phyloP scores from a whole-genome alignment of 92 coral and sea anemone species.

The Paragorgia papillata region DNA sequence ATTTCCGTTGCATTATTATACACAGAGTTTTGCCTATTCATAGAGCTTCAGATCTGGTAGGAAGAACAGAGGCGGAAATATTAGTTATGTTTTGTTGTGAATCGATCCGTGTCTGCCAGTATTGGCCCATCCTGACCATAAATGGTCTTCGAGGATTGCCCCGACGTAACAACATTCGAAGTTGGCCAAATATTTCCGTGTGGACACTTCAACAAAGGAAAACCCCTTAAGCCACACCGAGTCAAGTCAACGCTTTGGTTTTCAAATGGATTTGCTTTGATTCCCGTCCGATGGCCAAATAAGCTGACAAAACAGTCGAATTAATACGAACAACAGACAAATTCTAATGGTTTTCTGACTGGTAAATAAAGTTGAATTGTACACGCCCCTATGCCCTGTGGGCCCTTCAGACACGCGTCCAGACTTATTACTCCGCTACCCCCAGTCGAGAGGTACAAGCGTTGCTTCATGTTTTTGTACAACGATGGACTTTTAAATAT shows the following conservation, averaged over 20 bases:
- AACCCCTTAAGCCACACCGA: too few relatives aligned
- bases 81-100: not conserved
- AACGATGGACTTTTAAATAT: not conserved
- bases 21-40: too few relatives aligned
- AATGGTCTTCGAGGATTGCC: not conserved
- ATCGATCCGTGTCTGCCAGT: not conserved
- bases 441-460: not conserved
- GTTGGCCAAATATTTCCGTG: not conserved
- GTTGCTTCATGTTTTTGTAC: not conserved
- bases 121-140: not conserved
- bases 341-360: not conserved
- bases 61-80: not conserved
- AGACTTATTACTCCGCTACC: too few relatives aligned
- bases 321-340: not conserved
- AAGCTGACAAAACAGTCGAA: too few relatives aligned
- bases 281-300: too few relatives aligned
- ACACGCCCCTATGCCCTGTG: not conserved
- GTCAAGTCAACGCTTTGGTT: not conserved
- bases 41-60: too few relatives aligned
- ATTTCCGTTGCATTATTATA: too few relatives aligned
- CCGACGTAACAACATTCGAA: not conserved
- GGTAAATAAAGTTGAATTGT: not conserved
- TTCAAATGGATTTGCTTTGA: too few relatives aligned
- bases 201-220: not conserved
- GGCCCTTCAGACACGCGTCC: not conserved